Percentiles rank a stretch among this genome's conserved stretches.
Evolutionary conservation across 1,140 invertebrate genomes (phyloP).

Genomic region (Zaprionus africanus): DNA sequence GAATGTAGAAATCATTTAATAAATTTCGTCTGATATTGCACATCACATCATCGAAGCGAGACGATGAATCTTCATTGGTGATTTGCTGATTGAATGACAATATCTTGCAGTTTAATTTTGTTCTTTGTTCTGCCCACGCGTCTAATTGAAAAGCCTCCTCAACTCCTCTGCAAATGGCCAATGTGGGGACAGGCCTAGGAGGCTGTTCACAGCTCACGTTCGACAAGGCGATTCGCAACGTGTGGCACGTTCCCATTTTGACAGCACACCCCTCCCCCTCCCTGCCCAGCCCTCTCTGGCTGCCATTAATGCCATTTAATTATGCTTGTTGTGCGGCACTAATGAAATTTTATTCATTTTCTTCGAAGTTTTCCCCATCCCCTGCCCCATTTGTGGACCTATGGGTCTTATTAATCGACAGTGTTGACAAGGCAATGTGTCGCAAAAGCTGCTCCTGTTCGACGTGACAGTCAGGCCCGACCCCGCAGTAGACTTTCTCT

Average conservation of each 20-base stretch:
- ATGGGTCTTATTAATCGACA: slow-evolving; percentile 26
- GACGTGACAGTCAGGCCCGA: background rate
- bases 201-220: background rate
- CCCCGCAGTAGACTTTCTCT: background rate
- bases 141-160: slow-evolving; percentile 2
- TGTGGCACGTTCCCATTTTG: background rate
- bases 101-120: background rate
- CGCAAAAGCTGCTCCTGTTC: slow-evolving; percentile 5
- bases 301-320: slow-evolving; percentile 38
- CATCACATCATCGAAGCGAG: background rate
- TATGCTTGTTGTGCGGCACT: slow-evolving; percentile 33
- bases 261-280: background rate
- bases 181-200: background rate
- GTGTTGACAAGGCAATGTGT: background rate
- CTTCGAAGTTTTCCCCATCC: slow-evolving; percentile 17
- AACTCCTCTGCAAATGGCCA: background rate
- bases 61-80: background rate
- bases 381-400: background rate
- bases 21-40: background rate
- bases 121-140: background rate
- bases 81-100: background rate
- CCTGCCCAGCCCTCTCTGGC: background rate
- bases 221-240: background rate
- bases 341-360: slow-evolving; percentile 45
- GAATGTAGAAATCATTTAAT: background rate